Evolutionary conservation across 2,113 vertebrate genomes (phyloP), one percentile per base, ranked within the genome.

Genomic region (Macrotis lagotis): DNA sequence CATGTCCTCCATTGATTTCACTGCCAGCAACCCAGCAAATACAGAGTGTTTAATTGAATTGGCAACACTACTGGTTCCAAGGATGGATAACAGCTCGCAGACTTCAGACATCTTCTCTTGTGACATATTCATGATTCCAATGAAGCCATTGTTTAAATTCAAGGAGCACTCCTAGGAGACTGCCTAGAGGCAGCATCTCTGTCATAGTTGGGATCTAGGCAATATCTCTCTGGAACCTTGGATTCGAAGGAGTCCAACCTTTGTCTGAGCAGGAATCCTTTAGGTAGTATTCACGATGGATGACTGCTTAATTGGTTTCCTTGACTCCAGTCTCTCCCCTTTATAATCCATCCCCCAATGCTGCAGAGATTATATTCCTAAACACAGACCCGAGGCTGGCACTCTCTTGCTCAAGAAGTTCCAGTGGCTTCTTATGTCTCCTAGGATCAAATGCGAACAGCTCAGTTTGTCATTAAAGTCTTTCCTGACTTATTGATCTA

Each of bases 131-230:
- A 94, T 28, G 88, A 91, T 95, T 97, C 50, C 88, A 90, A 50
- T 96, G 25, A 95, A 96, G 93, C 94, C 74, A 95, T 95, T 2
- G 91, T 96, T 94, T 97, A 97, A 96, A 95, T 92, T 96, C 9
- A 44, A 93, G 48, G 88, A 91, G 93, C 94, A 96, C 6, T 44
- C n/a, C 37, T 37, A 48, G 53, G 31, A 59, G 51, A 48, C 53
- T 95, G 94, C 93, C 47, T 55, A 28, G 55, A 6, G 48, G 90
- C n/a, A 44, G 66, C 2, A 6, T 44, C 37, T 74, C 37, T 66
- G 31, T 66, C 31, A n/a, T n/a, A 16, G 14, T 74, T 74, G 66
- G 59, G 16, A 16, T n/a, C 37, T 37, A n/a, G 66, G 14, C 37
- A 19, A 74, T n/a, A 74, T 19, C 37, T n/a, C n/a, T 44, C 66